Conservation (phyloP, 2,888 invertebrate species). For the Pomacea canaliculata region DNA sequence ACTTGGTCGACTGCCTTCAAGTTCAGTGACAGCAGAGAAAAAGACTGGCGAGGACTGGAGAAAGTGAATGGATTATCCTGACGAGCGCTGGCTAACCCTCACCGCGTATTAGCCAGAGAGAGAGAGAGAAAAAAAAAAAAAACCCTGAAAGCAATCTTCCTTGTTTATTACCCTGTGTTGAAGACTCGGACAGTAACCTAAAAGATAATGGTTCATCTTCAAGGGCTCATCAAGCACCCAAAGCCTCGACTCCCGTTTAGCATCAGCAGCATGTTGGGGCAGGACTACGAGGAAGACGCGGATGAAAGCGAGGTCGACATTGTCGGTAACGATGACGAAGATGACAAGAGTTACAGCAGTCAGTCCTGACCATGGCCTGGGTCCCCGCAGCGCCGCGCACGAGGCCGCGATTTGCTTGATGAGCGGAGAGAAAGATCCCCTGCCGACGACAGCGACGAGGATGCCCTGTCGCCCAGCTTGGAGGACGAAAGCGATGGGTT, state of each 20-base stretch:
- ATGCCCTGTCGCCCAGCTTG: too few relatives aligned
- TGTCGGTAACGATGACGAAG: slow-evolving; percentile 25
- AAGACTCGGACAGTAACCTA: too few relatives aligned
- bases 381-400: not conserved
- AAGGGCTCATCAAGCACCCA: slow-evolving; percentile 18
- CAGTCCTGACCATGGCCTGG: not conserved
- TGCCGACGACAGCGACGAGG: not conserved
- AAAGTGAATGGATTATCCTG: too few relatives aligned
- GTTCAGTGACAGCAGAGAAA: too few relatives aligned
- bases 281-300: slow-evolving; percentile 33
- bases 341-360: not conserved
- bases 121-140: too few relatives aligned
- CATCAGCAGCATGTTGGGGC: slow-evolving; percentile 55
- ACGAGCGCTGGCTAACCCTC: too few relatives aligned
- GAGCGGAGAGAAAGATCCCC: not conserved
- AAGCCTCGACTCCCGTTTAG: slow-evolving; percentile 45
- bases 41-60: too few relatives aligned
- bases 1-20: too few relatives aligned
- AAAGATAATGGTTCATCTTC: slow-evolving; percentile 30
- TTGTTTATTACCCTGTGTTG: too few relatives aligned
- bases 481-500: too few relatives aligned
- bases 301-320: slow-evolving; percentile 26
- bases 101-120: too few relatives aligned
- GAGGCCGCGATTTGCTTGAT: not conserved
- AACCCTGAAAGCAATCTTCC: too few relatives aligned